Evolutionary conservation across 2,888 invertebrate genomes (phyloP), one percentile per base, ranked within the genome.

Genomic region (Papilio elwesi): DNA sequence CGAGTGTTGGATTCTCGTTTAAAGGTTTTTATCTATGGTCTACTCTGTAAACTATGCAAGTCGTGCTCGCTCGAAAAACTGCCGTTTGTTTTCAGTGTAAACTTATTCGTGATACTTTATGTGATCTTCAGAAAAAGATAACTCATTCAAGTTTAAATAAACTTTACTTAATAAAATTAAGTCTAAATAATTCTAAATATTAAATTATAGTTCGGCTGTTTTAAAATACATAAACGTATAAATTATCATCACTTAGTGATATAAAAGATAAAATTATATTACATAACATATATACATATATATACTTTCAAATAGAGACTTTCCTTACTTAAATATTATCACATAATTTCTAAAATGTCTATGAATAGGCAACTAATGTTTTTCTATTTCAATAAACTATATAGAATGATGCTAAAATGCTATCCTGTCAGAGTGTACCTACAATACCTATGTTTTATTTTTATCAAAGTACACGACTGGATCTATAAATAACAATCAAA

Each of bases 81-180:
- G 57, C 70, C 65, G 16, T 49, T 49, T 49, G 55, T 47, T 63
- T 55, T 49, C 59, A 69, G 65, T 47, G 36, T 43, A 12, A 69
- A 69, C 68, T 43, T 64, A 15, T 68, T 68, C 57, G 74, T 74
- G 70, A 71, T 70, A 70, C 68, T 47, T 71, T 70, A 51, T 74
- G 74, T 71, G 70, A 74, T 74, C 57, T 68, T 74, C 64, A 59
- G 49, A 47, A 71, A 68, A 76, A 75, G 75, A 70, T 75, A 70
- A 77, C 75, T 72, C 70, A 71, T 77, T 76, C 74, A 80, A 78
- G 68, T 76, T n/a, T 77, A 80, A 80, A 80, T 78, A 79, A 77
- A 81, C 80, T 81, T 83, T 83, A 90, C 89, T 90, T 90, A 88
- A 90, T 90, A 77, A 83, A 87, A 89, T 89, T 91, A 90, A 91